These are phyloP conservation scores for Ophion obscuratus DNA, from an alignment of 2,888 invertebrate species.

Conservation along the genomic window DNA sequence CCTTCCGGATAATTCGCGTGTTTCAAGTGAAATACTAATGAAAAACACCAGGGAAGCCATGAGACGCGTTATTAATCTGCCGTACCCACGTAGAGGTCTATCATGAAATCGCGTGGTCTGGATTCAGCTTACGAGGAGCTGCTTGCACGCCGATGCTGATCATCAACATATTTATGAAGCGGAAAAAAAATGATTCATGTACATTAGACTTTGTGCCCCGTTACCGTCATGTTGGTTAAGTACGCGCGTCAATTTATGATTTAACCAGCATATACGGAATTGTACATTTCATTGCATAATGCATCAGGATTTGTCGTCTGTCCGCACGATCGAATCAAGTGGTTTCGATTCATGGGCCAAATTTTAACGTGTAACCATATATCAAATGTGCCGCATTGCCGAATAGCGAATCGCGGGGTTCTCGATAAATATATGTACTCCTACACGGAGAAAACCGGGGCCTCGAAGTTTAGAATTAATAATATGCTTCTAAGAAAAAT, in stretches of 20 bases:
- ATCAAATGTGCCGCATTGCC: too few relatives aligned
- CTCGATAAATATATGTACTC: too few relatives aligned
- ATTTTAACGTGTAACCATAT: not conserved
- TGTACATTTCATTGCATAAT: conserved; percentile 17
- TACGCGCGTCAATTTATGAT: conserved; percentile 11
- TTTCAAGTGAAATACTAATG: not conserved
- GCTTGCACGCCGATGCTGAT: not conserved
- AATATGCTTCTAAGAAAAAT: too few relatives aligned
- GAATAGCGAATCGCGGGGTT: too few relatives aligned
- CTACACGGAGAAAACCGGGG: too few relatives aligned
- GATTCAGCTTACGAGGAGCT: not conserved
- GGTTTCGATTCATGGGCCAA: conserved; percentile 1
- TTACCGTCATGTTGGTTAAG: conserved; percentile 8
- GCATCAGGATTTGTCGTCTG: not conserved
- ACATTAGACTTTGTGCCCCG: conserved; percentile 23
- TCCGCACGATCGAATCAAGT: not conserved
- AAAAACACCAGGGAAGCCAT: not conserved
- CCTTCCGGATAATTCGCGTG: not conserved
- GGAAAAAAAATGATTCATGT: conserved; percentile 26
- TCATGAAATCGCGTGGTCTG: not conserved
- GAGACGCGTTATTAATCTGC: not conserved
- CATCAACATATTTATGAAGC: conserved; percentile 31
- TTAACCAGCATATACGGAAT: not conserved
- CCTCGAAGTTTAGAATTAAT: too few relatives aligned
- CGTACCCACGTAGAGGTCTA: not conserved